phyloP scores from a whole-genome alignment of 2,888 invertebrate species.

The Caenorhabditis uteleia region DNA sequence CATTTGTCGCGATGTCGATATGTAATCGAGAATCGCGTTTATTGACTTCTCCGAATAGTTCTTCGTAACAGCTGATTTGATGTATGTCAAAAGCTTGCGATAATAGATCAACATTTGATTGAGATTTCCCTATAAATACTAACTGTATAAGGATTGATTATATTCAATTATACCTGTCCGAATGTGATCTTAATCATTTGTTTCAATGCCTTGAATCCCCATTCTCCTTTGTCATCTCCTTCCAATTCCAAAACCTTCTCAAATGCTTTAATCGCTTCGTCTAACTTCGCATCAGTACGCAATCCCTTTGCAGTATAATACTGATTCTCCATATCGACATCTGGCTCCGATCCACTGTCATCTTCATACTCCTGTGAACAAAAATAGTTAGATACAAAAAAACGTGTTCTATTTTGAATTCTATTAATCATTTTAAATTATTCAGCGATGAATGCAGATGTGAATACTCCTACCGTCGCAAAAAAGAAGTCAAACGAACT shows the following conservation, averaged over 20 bases:
- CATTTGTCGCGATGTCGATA: constrained; percentile 98
- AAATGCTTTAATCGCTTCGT: constrained; percentile 88
- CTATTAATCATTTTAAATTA: not conserved
- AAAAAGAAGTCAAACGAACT: too few relatives aligned
- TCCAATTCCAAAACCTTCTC: constrained; percentile 87
- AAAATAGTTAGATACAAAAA: not conserved
- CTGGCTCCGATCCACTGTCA: constrained; percentile 97
- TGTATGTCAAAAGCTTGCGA: constrained; percentile 93
- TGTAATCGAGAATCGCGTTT: constrained; percentile 97
- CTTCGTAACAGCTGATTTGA: constrained; percentile 97
- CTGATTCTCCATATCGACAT: constrained; percentile 98
- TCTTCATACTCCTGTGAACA: constrained; percentile 87
- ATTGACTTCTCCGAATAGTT: constrained; percentile 99
- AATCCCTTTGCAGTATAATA: constrained; percentile 98
- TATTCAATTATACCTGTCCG: constrained; percentile 79
- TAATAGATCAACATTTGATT: constrained; percentile 94
- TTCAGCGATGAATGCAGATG: not conserved
- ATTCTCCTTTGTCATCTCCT: constrained; percentile 98
- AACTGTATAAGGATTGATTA: not conserved
- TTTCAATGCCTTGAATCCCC: constrained; percentile 99
- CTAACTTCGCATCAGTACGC: constrained; percentile 90
- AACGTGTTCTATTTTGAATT: not conserved
- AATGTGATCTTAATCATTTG: constrained; percentile 99
- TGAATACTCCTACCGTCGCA: too few relatives aligned
- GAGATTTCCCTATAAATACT: constrained; percentile 80